Evolutionary conservation across 2,888 invertebrate species (phyloP).

Genomic region (Nymphalis urticae): DNA sequence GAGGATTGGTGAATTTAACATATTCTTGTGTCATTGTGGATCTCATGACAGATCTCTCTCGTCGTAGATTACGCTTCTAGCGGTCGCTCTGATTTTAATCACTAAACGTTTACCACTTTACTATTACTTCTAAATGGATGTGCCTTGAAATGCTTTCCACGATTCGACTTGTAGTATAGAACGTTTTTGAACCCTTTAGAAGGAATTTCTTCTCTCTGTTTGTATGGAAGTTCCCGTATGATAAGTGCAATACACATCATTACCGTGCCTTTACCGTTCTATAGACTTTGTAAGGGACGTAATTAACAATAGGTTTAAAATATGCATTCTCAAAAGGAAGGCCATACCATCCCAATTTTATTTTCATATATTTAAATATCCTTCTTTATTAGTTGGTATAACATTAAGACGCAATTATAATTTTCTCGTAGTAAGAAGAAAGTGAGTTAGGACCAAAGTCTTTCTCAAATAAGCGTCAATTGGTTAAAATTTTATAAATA

Average conservation of each 20-base stretch:
- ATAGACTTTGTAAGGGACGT: slow-evolving; percentile 81
- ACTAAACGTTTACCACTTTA: slow-evolving; percentile 57
- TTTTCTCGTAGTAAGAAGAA: slow-evolving; percentile 52
- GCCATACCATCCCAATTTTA: slow-evolving; percentile 60
- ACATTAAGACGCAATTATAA: slow-evolving; percentile 49
- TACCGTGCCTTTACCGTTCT: slow-evolving; percentile 81
- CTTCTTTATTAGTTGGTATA: slow-evolving; percentile 54
- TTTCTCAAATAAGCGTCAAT: slow-evolving; percentile 67
- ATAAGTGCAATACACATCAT: slow-evolving; percentile 81
- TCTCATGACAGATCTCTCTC: slow-evolving; percentile 42
- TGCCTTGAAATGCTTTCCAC: slow-evolving; percentile 81
- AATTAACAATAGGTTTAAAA: slow-evolving; percentile 79
- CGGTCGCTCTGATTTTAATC: slow-evolving; percentile 66
- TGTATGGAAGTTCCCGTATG: slow-evolving; percentile 70
- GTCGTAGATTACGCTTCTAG: slow-evolving; percentile 71
- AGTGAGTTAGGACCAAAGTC: slow-evolving; percentile 67
- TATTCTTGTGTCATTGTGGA: slow-evolving; percentile 43
- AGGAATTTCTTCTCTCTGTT: slow-evolving; percentile 76
- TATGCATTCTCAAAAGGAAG: slow-evolving; percentile 62
- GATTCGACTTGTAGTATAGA: slow-evolving; percentile 77
- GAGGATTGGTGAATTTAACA: slow-evolving; percentile 33
- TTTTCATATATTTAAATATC: slow-evolving; percentile 68
- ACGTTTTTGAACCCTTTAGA: slow-evolving; percentile 78
- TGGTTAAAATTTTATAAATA: slow-evolving; percentile 54
- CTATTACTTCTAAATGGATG: slow-evolving; percentile 81